Percentiles rank a stretch among this genome's conserved stretches.
phyloP scores from a whole-genome alignment of 2,797 vertebrate species.

The Tinamus major region DNA sequence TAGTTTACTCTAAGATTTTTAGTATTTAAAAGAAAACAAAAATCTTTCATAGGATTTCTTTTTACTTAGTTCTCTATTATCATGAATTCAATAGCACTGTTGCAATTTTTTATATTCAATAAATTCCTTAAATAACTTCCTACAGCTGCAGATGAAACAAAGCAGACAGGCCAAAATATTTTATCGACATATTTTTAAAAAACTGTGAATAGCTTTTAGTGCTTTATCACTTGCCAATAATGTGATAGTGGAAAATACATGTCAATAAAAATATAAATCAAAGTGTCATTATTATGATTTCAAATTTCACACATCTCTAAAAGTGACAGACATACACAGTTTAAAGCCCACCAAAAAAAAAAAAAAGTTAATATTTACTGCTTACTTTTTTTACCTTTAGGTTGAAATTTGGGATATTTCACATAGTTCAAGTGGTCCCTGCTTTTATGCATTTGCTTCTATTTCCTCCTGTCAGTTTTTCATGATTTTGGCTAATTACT shows the following conservation, averaged over 20 bases:
- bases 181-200: neutral
- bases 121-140: neutral
- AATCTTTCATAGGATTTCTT: neutral
- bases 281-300: neutral
- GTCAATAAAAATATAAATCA: neutral
- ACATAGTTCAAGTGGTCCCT: rapidly evolving
- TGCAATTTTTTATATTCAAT: neutral
- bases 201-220: neutral
- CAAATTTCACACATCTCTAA: neutral
- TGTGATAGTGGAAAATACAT: neutral
- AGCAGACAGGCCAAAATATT: neutral
- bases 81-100: neutral
- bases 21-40: neutral
- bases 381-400: neutral
- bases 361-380: neutral
- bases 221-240: neutral
- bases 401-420: neutral
- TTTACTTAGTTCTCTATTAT: neutral
- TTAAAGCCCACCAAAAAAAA: neutral
- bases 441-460: neutral
- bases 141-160: constrained; percentile 4
- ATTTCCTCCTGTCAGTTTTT: neutral
- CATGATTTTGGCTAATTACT: neutral
- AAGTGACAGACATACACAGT: neutral
- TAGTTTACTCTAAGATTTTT: neutral